Conservation (phyloP, 2,797 vertebrate genomes). For the Sebastes kiyomatsui region DNA sequence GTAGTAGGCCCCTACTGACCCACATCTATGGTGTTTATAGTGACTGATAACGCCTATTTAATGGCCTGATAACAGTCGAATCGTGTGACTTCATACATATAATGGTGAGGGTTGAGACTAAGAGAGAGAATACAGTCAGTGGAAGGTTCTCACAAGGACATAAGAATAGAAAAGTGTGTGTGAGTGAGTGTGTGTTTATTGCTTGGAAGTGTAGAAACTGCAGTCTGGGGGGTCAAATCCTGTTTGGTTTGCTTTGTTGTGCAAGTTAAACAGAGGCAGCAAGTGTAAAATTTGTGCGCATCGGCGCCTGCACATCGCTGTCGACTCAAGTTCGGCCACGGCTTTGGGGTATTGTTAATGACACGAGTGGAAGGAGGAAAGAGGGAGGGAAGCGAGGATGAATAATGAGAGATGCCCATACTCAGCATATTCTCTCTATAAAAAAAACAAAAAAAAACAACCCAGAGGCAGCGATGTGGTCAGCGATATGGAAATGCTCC, state of each 20-base stretch:
- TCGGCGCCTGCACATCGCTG: constrained; percentile 17
- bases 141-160: not conserved
- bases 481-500: constrained; percentile 69
- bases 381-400: not conserved
- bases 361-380: not conserved
- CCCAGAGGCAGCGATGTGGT: constrained; percentile 37
- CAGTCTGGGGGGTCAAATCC: constrained; percentile 10
- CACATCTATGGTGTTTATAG: too few species aligned
- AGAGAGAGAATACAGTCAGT: not conserved
- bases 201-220: not conserved
- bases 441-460: not conserved
- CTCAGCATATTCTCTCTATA: constrained; percentile 67
- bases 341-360: constrained; percentile 19
- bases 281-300: constrained; percentile 34
- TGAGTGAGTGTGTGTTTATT: not conserved
- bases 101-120: not conserved
- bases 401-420: constrained; percentile 45
- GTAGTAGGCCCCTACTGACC: too few species aligned
- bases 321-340: not conserved
- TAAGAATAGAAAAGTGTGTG: not conserved
- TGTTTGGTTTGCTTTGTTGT: constrained; percentile 27
- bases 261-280: constrained; percentile 52
- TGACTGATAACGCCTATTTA: too few species aligned
- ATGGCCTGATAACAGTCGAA: too few species aligned
- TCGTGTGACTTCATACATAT: not conserved